Evolutionary conservation across 2,888 invertebrate species (phyloP).

Genomic region (Spisula solida): DNA sequence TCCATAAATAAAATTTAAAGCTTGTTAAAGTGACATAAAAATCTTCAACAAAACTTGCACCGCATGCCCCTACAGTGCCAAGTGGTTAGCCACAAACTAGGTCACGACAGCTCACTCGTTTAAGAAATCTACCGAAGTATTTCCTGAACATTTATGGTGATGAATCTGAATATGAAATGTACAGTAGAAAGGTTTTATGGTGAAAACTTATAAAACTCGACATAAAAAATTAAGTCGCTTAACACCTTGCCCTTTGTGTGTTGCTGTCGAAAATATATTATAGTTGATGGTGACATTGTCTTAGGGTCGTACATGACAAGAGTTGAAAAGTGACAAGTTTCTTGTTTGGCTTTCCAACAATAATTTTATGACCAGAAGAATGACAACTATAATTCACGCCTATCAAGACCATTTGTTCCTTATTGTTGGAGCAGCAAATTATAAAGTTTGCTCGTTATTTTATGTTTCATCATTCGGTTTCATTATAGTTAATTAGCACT

Average conservation of each 20-base stretch:
- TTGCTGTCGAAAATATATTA: not conserved
- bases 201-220: slow-evolving; percentile 1
- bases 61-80: not conserved
- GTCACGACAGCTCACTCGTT: not conserved
- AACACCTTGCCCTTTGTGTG: slow-evolving; percentile 4
- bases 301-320: not conserved
- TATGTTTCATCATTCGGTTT: no score
- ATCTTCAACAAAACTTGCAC: slow-evolving; percentile 14
- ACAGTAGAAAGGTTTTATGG: slow-evolving; percentile 3
- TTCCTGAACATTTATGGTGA: slow-evolving; percentile 28
- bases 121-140: not conserved
- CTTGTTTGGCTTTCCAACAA: not conserved
- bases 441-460: no score
- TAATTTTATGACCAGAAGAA: not conserved
- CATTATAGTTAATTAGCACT: no score
- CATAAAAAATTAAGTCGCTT: not conserved
- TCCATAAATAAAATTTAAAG: not conserved
- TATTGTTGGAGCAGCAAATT: not conserved
- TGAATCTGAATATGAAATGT: slow-evolving; percentile 23
- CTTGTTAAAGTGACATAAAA: slow-evolving; percentile 19
- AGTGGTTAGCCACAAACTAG: not conserved
- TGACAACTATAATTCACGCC: slow-evolving; percentile 16
- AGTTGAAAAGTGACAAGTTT: slow-evolving; percentile 5
- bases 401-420: not conserved
- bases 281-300: not conserved